Evolutionary conservation across 2,113 vertebrate species (phyloP).

Genomic region (Alces alces): DNA sequence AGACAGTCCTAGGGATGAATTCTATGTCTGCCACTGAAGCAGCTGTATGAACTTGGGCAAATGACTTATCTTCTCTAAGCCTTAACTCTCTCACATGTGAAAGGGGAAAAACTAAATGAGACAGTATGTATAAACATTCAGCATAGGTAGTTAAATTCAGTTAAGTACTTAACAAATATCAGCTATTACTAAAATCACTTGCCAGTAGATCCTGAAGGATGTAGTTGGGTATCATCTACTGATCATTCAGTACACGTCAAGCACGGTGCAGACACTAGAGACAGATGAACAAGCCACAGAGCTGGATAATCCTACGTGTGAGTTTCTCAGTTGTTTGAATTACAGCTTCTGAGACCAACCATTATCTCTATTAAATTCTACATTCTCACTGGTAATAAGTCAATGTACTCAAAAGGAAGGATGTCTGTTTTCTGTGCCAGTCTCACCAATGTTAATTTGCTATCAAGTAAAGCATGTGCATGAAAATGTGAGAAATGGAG

Average conservation of each 20-base stretch:
- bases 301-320: neutral
- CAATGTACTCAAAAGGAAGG: neutral
- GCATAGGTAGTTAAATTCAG: neutral
- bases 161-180: neutral
- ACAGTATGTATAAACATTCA: neutral
- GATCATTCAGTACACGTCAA: neutral
- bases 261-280: neutral
- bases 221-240: neutral
- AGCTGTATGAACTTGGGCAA: neutral
- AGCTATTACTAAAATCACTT: neutral
- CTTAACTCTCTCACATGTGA: neutral
- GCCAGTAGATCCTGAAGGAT: neutral
- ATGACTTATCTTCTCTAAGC: neutral
- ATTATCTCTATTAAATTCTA: conserved; percentile 9
- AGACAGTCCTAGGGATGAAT: neutral
- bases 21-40: neutral
- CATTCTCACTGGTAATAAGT: conserved; percentile 30
- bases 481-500: neutral
- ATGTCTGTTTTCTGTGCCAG: neutral
- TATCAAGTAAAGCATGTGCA: neutral
- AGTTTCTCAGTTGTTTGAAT: conserved; percentile 21
- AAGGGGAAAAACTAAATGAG: neutral
- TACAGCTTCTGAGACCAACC: neutral
- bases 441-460: neutral
- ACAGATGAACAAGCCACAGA: neutral